A percentile compares a stretch with the other conserved stretches of the same genome.
Conservation (phyloP, 1,140 invertebrate species). For the Frieseomelitta varia region DNA sequence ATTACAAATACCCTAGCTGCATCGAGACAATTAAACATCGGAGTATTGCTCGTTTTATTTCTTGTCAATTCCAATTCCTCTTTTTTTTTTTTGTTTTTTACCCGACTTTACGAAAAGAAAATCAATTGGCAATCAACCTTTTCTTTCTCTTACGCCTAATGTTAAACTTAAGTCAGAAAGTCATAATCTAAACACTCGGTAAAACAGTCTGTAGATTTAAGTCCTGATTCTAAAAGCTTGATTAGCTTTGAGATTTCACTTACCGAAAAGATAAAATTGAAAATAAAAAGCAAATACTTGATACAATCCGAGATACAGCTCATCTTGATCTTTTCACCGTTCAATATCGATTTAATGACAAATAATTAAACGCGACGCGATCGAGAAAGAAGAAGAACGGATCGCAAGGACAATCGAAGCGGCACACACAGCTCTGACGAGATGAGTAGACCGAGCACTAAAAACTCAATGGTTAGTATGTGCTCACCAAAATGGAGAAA, state of each 20-base stretch:
- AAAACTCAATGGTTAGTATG: background rate
- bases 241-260: constrained; percentile 62
- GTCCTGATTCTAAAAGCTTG: background rate
- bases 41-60: background rate
- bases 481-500: background rate
- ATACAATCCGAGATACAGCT: constrained; percentile 66
- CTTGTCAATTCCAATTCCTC: background rate
- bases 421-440: background rate
- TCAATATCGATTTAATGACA: background rate
- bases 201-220: background rate
- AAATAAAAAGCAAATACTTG: constrained; percentile 82
- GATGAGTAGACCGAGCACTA: background rate
- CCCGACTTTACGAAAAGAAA: background rate
- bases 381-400: background rate
- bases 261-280: constrained; percentile 83
- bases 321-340: constrained; percentile 58
- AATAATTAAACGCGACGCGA: too few species aligned
- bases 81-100: background rate
- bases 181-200: background rate
- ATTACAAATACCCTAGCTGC: background rate
- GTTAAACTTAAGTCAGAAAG: background rate
- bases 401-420: background rate
- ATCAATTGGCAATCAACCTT: background rate
- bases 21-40: background rate
- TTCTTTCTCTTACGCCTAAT: background rate